Percentiles rank a stretch among this genome's conserved stretches.
Evolutionary conservation across 1,140 invertebrate species (phyloP).

Genomic region (Tribolium castaneum): DNA sequence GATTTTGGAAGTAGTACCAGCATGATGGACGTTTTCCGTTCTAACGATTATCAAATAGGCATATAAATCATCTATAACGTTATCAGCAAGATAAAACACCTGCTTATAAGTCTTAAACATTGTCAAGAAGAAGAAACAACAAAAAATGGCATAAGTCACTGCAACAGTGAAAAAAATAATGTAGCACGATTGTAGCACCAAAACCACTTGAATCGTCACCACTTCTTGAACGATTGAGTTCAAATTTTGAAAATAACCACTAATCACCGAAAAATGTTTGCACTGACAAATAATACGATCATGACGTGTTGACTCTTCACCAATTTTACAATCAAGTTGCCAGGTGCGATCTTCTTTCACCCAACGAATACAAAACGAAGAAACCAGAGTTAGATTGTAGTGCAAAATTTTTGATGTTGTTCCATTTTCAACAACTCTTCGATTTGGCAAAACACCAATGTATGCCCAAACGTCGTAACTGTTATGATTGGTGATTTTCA

Average conservation of each 20-base stretch:
- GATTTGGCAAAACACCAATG: conserved; percentile 5
- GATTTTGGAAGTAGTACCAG: conserved; percentile 14
- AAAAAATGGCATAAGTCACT: background rate
- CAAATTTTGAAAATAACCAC: background rate
- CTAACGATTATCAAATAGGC: background rate
- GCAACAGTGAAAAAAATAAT: background rate
- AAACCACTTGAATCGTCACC: background rate
- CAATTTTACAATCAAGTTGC: background rate
- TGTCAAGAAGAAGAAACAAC: background rate
- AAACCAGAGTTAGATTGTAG: background rate
- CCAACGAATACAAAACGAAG: conserved; percentile 3
- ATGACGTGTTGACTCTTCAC: background rate
- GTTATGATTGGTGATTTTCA: background rate
- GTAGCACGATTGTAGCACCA: background rate
- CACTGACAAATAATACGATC: background rate
- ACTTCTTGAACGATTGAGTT: background rate
- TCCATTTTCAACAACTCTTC: background rate
- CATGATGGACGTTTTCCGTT: background rate
- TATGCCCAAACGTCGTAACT: conserved; percentile 17
- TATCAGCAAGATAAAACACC: background rate
- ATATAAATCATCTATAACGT: background rate
- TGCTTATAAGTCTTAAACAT: background rate
- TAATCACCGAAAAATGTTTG: background rate
- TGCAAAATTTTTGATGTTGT: background rate
- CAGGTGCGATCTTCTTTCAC: background rate